These are phyloP conservation scores for Agrenia bidenticulata DNA, from an alignment of 2,888 invertebrate genomes.

Conservation along the genomic window DNA sequence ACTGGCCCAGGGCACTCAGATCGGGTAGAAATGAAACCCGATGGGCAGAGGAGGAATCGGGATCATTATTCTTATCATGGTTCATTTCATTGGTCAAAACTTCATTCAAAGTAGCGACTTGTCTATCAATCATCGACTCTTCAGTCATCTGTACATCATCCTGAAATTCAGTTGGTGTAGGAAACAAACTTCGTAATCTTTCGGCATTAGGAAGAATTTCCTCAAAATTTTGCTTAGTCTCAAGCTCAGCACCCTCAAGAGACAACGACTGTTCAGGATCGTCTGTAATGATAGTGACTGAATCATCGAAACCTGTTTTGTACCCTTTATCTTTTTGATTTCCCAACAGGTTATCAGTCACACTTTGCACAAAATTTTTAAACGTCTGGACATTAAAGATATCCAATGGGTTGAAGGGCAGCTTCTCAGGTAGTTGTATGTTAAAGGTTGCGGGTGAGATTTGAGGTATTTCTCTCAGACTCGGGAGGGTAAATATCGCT, in stretches of 20 bases:
- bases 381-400: slow-evolving; percentile 38
- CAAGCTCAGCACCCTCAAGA: slow-evolving; percentile 5
- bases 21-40: slow-evolving; percentile 44
- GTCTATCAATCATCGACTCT: slow-evolving; percentile 38
- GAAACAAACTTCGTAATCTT: neutral
- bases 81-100: slow-evolving; percentile 40
- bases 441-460: slow-evolving; percentile 35
- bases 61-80: slow-evolving; percentile 24
- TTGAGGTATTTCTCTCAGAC: slow-evolving; percentile 5
- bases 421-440: slow-evolving; percentile 39
- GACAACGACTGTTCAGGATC: slow-evolving; percentile 31
- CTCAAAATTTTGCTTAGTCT: neutral
- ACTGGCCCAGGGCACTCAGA: slow-evolving; percentile 45
- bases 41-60: slow-evolving; percentile 26
- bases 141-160: slow-evolving; percentile 26
- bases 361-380: slow-evolving; percentile 38
- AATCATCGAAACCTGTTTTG: slow-evolving; percentile 33
- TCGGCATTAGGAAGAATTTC: slow-evolving; percentile 10
- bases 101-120: slow-evolving; percentile 37
- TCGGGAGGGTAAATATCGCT: slow-evolving; percentile 32
- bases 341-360: slow-evolving; percentile 32
- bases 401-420: slow-evolving; percentile 41
- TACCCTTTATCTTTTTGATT: slow-evolving; percentile 25
- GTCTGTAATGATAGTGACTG: slow-evolving; percentile 34
- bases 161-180: neutral